Percentiles rank a stretch among this genome's conserved stretches.
These are phyloP conservation scores for Ormyrus labotus DNA, from an alignment of 2,888 invertebrate genomes.

Conservation along the genomic window DNA sequence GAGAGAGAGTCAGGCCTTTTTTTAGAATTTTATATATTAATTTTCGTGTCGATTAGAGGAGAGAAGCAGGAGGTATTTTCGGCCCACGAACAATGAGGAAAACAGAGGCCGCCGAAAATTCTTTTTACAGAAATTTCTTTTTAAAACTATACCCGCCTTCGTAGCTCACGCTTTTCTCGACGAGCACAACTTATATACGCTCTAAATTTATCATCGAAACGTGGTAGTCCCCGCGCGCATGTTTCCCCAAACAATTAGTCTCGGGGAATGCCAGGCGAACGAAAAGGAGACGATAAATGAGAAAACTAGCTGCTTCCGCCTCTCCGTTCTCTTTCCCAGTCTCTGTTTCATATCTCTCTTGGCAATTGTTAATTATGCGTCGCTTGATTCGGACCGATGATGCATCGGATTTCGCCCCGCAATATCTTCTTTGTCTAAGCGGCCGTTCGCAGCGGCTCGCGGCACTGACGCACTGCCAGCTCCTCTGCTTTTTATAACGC, in stretches of 20 bases:
- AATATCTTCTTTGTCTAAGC: slow-evolving; percentile 35
- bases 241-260: too few species aligned
- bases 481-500: slow-evolving; percentile 41
- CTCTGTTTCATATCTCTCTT: slow-evolving; percentile 20
- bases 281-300: neutral
- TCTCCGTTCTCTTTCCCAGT: neutral
- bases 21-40: slow-evolving; percentile 47
- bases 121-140: neutral
- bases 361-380: slow-evolving; percentile 38
- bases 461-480: slow-evolving; percentile 48
- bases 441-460: neutral
- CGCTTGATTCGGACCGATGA: slow-evolving; percentile 35
- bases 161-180: neutral
- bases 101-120: neutral
- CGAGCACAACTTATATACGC: neutral
- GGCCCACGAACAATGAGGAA: neutral
- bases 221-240: neutral
- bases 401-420: slow-evolving; percentile 21
- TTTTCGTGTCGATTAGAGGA: slow-evolving; percentile 46
- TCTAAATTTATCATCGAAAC: too few species aligned
- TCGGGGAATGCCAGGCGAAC: too few species aligned
- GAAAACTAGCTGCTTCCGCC: neutral
- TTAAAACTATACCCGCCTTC: neutral
- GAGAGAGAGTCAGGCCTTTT: slow-evolving; percentile 5
- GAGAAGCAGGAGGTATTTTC: neutral